Conservation (phyloP, 2,797 vertebrate species). For the Ptychobarbus kaznakovi region DNA sequence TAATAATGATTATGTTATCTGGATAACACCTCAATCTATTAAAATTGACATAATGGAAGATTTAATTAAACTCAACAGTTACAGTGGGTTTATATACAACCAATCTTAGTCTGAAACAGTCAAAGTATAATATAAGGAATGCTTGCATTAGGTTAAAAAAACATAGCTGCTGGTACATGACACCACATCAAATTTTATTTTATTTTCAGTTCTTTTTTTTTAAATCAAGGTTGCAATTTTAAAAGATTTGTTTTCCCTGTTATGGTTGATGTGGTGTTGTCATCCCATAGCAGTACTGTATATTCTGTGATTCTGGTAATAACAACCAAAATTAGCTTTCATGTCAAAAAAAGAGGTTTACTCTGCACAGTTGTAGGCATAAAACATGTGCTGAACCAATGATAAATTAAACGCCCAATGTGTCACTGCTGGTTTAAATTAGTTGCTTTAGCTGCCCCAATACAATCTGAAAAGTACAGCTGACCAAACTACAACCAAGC, state of each 20-base stretch:
- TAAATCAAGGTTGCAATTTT: too few species aligned
- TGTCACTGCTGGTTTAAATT: not conserved
- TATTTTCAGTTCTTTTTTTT: not conserved
- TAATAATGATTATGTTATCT: not conserved
- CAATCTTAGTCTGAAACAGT: slow-evolving; percentile 62
- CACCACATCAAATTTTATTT: not conserved
- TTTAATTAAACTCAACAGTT: not conserved
- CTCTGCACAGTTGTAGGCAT: not conserved
- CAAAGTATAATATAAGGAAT: slow-evolving; percentile 76
- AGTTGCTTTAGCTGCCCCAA: slow-evolving; percentile 22
- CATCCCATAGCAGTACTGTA: slow-evolving; percentile 1
- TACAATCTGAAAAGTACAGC: not conserved
- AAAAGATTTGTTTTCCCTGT: not conserved
- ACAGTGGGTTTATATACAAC: slow-evolving; percentile 35
- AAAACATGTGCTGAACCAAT: not conserved
- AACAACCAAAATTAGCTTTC: slow-evolving; percentile 29
- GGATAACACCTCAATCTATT: not conserved
- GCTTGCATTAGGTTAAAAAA: slow-evolving; percentile 70
- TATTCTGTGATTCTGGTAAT: not conserved
- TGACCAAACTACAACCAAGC: not conserved
- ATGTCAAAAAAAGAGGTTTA: not conserved
- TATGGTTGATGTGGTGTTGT: not conserved
- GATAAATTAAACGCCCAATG: slow-evolving; percentile 1
- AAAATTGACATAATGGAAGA: too few species aligned
- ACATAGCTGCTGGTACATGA: slow-evolving; percentile 38